Evolutionary conservation across 2,797 vertebrate genomes (phyloP).

Genomic region (Alcedo atthis): DNA sequence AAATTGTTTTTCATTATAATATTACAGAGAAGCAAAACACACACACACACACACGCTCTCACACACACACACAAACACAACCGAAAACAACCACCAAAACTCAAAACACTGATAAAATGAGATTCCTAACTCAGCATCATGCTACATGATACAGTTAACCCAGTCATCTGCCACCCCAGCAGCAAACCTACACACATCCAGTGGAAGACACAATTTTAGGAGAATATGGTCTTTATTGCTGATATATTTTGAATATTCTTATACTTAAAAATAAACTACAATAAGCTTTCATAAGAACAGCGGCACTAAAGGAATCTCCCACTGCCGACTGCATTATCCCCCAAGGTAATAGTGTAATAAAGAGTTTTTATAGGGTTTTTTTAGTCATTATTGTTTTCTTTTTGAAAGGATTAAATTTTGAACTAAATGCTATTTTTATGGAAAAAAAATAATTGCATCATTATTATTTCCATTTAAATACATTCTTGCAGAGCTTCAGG

Average conservation of each 20-base stretch:
- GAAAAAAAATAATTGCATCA: neutral
- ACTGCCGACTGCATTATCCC: neutral
- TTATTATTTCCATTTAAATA: conserved; percentile 35
- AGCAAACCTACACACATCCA: neutral
- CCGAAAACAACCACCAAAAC: neutral
- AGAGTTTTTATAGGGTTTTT: neutral
- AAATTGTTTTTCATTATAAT: neutral
- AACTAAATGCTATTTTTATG: neutral
- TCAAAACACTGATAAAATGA: neutral
- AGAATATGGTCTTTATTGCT: neutral
- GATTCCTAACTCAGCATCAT: neutral
- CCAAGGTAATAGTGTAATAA: neutral
- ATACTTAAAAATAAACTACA: neutral
- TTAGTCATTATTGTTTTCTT: neutral
- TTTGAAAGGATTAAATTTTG: neutral
- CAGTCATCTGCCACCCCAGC: neutral
- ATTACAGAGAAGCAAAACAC: neutral
- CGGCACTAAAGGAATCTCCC: neutral
- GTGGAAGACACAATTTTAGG: neutral
- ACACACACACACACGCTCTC: no score
- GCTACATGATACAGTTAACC: neutral
- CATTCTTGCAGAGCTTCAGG: neutral
- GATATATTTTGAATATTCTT: neutral
- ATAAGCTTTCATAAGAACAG: neutral
- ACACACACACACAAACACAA: no score